These are phyloP conservation scores for Corythaeola cristata DNA, from an alignment of 2,113 vertebrate genomes.

Conservation along the genomic window DNA sequence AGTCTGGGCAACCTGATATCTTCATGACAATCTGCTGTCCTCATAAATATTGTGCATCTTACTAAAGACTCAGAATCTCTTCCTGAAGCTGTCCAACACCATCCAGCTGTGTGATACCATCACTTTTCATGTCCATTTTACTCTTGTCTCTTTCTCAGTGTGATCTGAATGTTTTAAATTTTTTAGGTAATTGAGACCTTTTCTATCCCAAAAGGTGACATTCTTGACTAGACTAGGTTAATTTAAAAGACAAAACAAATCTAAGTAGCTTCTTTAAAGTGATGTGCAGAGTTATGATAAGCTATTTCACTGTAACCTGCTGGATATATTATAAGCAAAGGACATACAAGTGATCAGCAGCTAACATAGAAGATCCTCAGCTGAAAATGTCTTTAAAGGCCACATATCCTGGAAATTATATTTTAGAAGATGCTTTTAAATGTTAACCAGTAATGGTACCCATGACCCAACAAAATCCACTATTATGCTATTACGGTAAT, in stretches of 20 bases:
- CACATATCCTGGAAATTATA: background rate
- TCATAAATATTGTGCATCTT: background rate
- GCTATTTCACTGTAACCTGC: background rate
- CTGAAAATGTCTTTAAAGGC: slow-evolving; percentile 28
- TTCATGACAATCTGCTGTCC: background rate
- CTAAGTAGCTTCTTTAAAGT: background rate
- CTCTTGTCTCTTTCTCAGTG: background rate
- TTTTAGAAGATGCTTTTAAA: background rate
- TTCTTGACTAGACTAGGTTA: background rate
- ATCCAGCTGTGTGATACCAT: background rate
- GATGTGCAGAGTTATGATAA: background rate
- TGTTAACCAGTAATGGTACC: background rate
- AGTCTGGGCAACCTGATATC: background rate
- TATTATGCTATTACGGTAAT: background rate
- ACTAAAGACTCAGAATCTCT: background rate
- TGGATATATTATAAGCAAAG: background rate
- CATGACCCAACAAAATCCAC: background rate
- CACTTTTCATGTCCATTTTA: background rate
- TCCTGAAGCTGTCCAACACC: background rate
- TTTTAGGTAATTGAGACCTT: background rate
- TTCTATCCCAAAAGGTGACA: background rate
- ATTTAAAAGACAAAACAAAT: background rate
- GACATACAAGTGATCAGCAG: background rate
- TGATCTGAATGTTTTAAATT: background rate
- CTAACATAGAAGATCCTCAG: background rate